Percentiles rank a stretch among this genome's conserved stretches.
These are phyloP conservation scores for Ceratitis capitata DNA, from an alignment of 1,140 invertebrate genomes.

Conservation along the genomic window DNA sequence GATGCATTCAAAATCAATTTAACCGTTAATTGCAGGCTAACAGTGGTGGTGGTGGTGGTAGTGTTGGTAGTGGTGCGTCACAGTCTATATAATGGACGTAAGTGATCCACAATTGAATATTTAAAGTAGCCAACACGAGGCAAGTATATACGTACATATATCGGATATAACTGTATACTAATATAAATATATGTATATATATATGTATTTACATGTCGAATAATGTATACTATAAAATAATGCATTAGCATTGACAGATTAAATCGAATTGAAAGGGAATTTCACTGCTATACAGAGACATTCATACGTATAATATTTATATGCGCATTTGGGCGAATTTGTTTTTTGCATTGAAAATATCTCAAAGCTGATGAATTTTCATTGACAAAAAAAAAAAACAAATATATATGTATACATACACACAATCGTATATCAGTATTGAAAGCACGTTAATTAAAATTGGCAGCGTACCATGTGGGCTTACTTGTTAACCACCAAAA, in stretches of 20 bases:
- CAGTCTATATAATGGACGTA: neutral
- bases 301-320: neutral
- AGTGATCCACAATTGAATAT: neutral
- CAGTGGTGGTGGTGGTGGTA: too few species aligned
- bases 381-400: slow-evolving; percentile 28
- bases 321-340: neutral
- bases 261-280: neutral
- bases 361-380: slow-evolving; percentile 3
- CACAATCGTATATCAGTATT: neutral
- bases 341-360: neutral
- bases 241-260: neutral
- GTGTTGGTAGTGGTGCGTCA: neutral
- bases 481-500: slow-evolving; percentile 6
- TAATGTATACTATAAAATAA: neutral
- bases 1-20: slow-evolving; percentile 8
- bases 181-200: neutral
- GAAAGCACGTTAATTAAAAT: neutral
- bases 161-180: too few species aligned
- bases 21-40: too few species aligned
- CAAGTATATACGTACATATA: neutral
- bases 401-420: too few species aligned
- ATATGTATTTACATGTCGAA: neutral
- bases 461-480: slow-evolving; percentile 1
- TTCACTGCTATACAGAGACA: neutral
- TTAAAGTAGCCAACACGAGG: neutral